Evolutionary conservation across 2,113 vertebrate species (phyloP).

Genomic region (Lepus americanus): DNA sequence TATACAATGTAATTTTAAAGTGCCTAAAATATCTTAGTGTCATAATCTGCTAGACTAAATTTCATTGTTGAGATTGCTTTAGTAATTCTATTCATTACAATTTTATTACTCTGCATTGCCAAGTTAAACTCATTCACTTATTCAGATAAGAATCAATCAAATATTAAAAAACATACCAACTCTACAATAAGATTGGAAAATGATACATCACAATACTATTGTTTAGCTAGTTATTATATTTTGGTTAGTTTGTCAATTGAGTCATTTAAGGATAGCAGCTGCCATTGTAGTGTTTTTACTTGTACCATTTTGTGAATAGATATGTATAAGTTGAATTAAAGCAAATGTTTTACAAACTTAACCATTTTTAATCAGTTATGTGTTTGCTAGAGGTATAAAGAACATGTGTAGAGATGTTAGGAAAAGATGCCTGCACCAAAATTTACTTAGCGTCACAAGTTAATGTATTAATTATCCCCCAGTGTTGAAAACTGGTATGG

Average conservation of each 20-base stretch:
- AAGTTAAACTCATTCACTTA: slow-evolving; percentile 7
- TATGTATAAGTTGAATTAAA: not conserved
- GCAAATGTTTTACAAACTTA: slow-evolving; percentile 32
- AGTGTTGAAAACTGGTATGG: not conserved
- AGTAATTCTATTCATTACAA: not conserved
- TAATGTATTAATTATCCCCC: not conserved
- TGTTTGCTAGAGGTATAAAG: slow-evolving; percentile 29
- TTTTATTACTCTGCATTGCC: not conserved
- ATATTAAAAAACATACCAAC: not conserved
- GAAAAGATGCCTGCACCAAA: not conserved
- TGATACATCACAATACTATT: not conserved
- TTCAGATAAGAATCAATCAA: slow-evolving; percentile 14
- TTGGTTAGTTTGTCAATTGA: not conserved
- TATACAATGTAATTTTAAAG: slow-evolving; percentile 40
- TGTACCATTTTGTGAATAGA: not conserved
- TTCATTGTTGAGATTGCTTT: slow-evolving; percentile 1
- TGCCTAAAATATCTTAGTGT: not conserved
- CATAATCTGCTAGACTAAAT: not conserved
- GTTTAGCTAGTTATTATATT: not conserved
- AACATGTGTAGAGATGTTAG: not conserved
- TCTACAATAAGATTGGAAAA: not conserved
- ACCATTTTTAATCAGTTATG: not conserved
- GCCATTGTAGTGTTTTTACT: not conserved
- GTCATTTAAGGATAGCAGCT: not conserved
- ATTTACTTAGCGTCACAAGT: not conserved